Evolutionary conservation across 2,888 invertebrate genomes (phyloP).

Genomic region (Formica aserva): DNA sequence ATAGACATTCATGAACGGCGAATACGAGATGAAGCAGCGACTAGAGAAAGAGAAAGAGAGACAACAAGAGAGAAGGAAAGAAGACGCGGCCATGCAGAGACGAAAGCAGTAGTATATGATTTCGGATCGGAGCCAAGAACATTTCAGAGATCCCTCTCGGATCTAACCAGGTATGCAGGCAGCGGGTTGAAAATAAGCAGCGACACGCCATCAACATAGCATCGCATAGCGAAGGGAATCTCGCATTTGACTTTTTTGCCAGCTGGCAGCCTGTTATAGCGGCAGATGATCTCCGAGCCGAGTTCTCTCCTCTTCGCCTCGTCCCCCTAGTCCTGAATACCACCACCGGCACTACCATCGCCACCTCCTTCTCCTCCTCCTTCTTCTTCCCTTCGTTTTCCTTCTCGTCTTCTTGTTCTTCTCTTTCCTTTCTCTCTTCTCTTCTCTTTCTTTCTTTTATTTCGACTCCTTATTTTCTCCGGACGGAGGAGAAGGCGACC

Average conservation of each 20-base stretch:
- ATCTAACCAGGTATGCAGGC: constrained; percentile 84
- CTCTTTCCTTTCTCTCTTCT: constrained; percentile 68
- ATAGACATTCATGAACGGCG: constrained; percentile 54
- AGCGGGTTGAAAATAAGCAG: constrained; percentile 84
- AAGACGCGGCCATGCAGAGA: constrained; percentile 53
- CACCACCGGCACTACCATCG: constrained; percentile 66
- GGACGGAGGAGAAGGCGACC: constrained; percentile 67
- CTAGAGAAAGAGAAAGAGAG: background rate
- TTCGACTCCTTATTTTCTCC: constrained; percentile 78
- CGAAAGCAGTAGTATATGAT: constrained; percentile 78
- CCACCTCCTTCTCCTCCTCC: constrained; percentile 63
- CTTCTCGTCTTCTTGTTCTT: constrained; percentile 64
- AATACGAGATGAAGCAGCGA: constrained; percentile 47
- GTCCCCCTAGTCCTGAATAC: constrained; percentile 66
- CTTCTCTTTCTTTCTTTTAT: constrained; percentile 76
- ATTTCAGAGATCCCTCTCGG: constrained; percentile 81
- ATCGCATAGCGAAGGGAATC: constrained; percentile 81
- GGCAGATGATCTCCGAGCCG: constrained; percentile 83
- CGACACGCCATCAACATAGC: constrained; percentile 85
- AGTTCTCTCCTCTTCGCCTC: constrained; percentile 70
- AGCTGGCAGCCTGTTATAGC: constrained; percentile 85
- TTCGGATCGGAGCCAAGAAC: constrained; percentile 83
- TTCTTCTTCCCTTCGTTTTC: constrained; percentile 45
- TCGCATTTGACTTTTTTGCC: constrained; percentile 85
- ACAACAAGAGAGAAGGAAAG: constrained; percentile 12